Conservation (phyloP, 2,113 vertebrate genomes). For the Anthoscopus minutus region DNA sequence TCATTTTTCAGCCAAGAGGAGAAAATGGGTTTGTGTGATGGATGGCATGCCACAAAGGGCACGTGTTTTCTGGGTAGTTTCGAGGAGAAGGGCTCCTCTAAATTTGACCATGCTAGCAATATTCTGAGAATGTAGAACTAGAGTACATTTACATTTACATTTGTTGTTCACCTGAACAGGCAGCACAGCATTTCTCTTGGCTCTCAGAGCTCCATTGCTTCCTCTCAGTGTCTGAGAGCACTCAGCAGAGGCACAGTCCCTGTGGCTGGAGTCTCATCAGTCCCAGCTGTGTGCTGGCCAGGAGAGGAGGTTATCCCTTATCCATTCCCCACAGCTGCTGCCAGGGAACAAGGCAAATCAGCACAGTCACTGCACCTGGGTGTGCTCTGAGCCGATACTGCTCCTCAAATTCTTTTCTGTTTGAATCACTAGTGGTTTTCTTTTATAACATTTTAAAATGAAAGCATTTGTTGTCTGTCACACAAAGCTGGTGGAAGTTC, state of each 20-base stretch:
- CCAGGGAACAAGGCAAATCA: not conserved
- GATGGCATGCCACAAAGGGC: not conserved
- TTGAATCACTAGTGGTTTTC: not conserved
- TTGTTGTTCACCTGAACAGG: not conserved
- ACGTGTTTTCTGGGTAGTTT: not conserved
- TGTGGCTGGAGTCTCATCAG: accelerated
- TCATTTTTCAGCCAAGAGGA: not conserved
- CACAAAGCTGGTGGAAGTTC: not conserved
- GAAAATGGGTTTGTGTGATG: not conserved
- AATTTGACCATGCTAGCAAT: not conserved
- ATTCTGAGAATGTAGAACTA: not conserved
- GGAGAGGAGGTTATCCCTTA: not conserved
- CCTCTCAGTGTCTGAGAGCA: not conserved
- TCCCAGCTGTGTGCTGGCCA: not conserved
- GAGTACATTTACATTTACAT: not conserved
- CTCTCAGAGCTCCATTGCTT: not conserved
- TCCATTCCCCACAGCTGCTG: not conserved
- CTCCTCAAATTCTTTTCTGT: not conserved
- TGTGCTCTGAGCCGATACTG: not conserved
- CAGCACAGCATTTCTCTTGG: not conserved
- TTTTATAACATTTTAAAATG: not conserved
- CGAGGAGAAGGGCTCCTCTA: not conserved
- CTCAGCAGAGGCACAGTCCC: not conserved
- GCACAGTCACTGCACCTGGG: not conserved
- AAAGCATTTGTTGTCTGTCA: not conserved